phyloP scores from a whole-genome alignment of 2,113 vertebrate species.

The Microtus montanus region DNA sequence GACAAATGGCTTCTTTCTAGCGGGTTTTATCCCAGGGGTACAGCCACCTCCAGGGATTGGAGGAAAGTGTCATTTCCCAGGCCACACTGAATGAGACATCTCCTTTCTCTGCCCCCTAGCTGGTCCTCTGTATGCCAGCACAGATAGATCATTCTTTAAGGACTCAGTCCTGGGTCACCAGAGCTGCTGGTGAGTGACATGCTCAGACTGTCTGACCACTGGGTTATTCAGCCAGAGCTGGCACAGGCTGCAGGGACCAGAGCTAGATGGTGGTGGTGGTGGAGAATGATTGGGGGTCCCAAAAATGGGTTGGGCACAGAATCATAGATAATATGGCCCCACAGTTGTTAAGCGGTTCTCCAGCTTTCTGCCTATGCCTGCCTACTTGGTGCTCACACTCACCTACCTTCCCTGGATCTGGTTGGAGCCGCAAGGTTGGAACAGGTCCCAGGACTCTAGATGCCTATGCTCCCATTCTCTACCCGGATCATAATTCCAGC shows the following conservation, averaged over 20 bases:
- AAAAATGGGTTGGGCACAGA: not conserved
- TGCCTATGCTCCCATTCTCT: too few relatives aligned
- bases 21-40: not conserved
- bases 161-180: not conserved
- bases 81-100: not conserved
- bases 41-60: not conserved
- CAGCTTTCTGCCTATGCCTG: not conserved
- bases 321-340: not conserved
- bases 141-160: not conserved
- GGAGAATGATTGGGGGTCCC: not conserved
- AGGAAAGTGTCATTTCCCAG: rapidly evolving
- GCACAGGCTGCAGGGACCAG: rapidly evolving
- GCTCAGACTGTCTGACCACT: too few relatives aligned
- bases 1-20: not conserved
- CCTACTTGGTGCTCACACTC: not conserved
- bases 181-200: not conserved
- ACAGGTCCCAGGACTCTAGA: rapidly evolving
- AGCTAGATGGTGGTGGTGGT: not conserved
- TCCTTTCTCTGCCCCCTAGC: too few relatives aligned
- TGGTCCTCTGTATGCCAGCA: not conserved
- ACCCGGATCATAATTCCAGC: not conserved
- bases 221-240: not conserved
- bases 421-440: not conserved
- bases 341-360: not conserved
- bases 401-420: not conserved